phyloP scores from a whole-genome alignment of 2,113 vertebrate species.

The Vulpes ferrilata region DNA sequence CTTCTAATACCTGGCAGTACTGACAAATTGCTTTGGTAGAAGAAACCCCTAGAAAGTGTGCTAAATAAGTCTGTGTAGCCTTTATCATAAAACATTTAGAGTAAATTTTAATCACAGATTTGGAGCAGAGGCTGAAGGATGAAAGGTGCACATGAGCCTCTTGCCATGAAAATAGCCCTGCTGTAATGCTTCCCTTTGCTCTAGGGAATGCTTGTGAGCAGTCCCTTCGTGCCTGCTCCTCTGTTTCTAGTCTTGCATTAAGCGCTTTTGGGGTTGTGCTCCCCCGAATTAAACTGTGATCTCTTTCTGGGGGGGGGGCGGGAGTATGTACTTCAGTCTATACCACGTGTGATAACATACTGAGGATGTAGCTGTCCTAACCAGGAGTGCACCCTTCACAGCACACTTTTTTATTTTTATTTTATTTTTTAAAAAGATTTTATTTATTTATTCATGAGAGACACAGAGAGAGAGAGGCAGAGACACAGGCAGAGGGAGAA shows the following conservation, averaged over 20 bases:
- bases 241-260: neutral
- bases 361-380: neutral
- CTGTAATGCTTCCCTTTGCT: neutral
- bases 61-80: conserved; percentile 58
- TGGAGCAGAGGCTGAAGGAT: conserved; percentile 45
- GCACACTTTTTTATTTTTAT: neutral
- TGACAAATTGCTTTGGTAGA: conserved; percentile 68
- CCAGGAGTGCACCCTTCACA: neutral
- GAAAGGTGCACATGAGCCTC: neutral
- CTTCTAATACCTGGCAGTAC: conserved; percentile 50
- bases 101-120: conserved; percentile 67
- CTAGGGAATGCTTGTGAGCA: neutral
- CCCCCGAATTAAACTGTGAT: neutral
- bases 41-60: conserved; percentile 69
- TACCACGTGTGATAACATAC: neutral
- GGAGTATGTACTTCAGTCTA: neutral
- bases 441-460: too few relatives aligned
- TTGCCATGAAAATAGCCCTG: neutral
- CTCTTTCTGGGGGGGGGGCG: neutral
- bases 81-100: conserved; percentile 78
- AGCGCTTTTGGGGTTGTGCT: neutral
- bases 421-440: too few relatives aligned
- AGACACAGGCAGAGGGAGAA: too few relatives aligned
- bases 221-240: neutral
- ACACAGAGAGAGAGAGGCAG: too few relatives aligned